Evolutionary conservation across 1,140 invertebrate genomes (phyloP), one percentile per base, ranked within the genome.

Genomic region (Lanistes nyassanus): DNA sequence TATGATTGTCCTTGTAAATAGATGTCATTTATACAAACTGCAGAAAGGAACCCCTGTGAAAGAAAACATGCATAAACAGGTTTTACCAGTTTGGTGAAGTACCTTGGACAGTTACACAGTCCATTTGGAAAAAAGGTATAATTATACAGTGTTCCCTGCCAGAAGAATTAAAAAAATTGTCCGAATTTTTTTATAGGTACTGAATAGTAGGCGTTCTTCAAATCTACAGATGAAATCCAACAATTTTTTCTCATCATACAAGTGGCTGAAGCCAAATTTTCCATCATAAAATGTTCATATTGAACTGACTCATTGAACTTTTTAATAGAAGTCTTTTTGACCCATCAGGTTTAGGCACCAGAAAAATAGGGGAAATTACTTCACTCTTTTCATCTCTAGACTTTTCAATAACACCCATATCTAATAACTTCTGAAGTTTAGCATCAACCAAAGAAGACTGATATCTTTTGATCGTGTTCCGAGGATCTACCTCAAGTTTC

Each of bases 81-180:
- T 76, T 81, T 80, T 23, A 77, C 29, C 13, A 78, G 39, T 70
- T 77, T 78, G 31, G 72, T 79, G 39, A 77, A 81, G 37, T 71
- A 58, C 36, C 74, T 55, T 13, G 76, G 80, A 34, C 60, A 78
- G 36, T 19, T 31, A 6, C 68, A 39, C 19, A 80, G 31, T 29
- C 79, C 79, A 76, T 76, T 74, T 5, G 75, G 76, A 26, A 81
- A 55, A 60, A 72, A 77, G 23, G 75, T 79, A 64, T 77, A 83
- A 42, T 81, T 67, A 79, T 76, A 79, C 16, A 77, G 55, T 55
- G 74, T 36, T 6, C 56, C 71, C 66, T 74, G 62, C 75, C 75
- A 81, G 19, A 55, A 19, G 36, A 81, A 81, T 70, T 74, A 42
- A 7, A 81, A 60, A 74, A 53, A 75, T 56, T 79, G 79, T 58